Base-by-base conservation (phyloP, 2,888 invertebrate genomes). In the Myopa testacea region DNA sequence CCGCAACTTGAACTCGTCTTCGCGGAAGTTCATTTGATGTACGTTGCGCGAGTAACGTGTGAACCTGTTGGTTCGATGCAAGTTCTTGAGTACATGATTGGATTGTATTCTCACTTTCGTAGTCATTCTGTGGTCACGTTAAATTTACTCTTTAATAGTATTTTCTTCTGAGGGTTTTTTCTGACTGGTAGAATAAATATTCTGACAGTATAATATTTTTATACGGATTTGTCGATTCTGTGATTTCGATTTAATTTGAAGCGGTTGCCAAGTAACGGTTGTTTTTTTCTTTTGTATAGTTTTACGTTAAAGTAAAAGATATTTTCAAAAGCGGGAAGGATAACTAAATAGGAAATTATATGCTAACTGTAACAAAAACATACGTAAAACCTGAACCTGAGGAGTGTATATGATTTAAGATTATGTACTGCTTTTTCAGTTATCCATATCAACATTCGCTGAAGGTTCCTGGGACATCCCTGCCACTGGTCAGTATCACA, bases 401-500 rank as follows among this genome's bases (percentile, higher is more conserved):
- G 14, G 14, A 50, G 26, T 26, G 26, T 26, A 26, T 26, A 1
- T 26, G 26, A 26, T 26, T 26, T 14, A 50, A 50, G 50, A 50
- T 1, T 52, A 10, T 67, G 3, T 65, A 0, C 37, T 38, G 16
- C 55, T 55, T 38, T 75, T 83, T 26, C 84, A 88, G 86, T 79
- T 86, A 81, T 81, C 85, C 74, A 69, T 85, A 70, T 71, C 83
- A 68, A 80, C 81, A 55, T 77, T 83, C 76, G 84, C 83, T 75
- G 81, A 84, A 76, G 86, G 84, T 71, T 87, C 87, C 70, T 88
- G 87, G 86, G 88, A 87, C 69, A 83, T 85, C 67, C 83, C 88
- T 19, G 86, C 86, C 60, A 82, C 83, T 67, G 86, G 87, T 71
- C 96, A 96, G 89, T 96, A 96, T 90, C 96, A 97, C 91, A 95